phyloP scores from a whole-genome alignment of 2,888 invertebrate species.

The Chymomyza procnemis region DNA sequence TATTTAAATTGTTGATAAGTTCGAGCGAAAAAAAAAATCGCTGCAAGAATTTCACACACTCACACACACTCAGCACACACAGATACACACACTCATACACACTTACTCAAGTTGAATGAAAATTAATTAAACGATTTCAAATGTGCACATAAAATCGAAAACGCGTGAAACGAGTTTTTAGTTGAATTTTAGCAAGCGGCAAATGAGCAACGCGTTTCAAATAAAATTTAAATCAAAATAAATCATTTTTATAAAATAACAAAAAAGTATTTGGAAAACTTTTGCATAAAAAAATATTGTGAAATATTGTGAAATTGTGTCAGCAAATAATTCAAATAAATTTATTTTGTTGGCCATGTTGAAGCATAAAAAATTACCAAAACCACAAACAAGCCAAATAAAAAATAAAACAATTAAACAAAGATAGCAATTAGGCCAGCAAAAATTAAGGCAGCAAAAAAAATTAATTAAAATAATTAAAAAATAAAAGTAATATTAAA shows the following conservation, averaged over 20 bases:
- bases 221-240: constrained; percentile 15
- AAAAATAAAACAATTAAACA: neutral
- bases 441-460: neutral
- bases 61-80: neutral
- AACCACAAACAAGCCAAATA: constrained; percentile 11
- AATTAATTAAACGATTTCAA: constrained; percentile 1
- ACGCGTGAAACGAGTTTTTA: constrained; percentile 68
- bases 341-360: constrained; percentile 41
- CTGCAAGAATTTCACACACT: constrained; percentile 55
- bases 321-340: neutral
- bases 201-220: constrained; percentile 47
- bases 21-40: constrained; percentile 44
- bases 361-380: constrained; percentile 23
- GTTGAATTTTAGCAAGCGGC: constrained; percentile 62
- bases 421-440: neutral
- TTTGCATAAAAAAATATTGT: constrained; percentile 20
- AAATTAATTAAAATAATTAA: neutral
- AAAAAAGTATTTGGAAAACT: neutral
- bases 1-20: constrained; percentile 65
- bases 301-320: constrained; percentile 11
- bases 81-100: neutral
- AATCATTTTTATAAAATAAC: neutral
- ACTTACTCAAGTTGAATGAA: constrained; percentile 3
- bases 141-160: constrained; percentile 56
- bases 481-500: too few species aligned